phyloP scores from a whole-genome alignment of 2,888 invertebrate genomes.

The Pollenia angustigena region DNA sequence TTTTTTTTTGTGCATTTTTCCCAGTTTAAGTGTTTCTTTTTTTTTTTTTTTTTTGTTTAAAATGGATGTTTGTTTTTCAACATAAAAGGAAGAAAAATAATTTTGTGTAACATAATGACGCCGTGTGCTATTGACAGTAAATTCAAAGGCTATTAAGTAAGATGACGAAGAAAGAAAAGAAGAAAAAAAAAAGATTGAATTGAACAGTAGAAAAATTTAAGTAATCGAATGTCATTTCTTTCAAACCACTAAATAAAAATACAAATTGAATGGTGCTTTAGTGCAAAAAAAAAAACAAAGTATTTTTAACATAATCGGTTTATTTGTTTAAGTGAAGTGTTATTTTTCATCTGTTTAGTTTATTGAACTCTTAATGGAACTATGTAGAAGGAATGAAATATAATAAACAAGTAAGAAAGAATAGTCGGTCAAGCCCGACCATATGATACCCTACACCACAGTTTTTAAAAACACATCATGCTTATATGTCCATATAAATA shows the following conservation, averaged over 20 bases:
- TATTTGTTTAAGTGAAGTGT: background rate
- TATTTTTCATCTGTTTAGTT: conserved; percentile 1
- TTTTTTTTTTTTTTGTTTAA: conserved; percentile 51
- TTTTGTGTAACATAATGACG: conserved; percentile 61
- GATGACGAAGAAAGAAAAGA: background rate
- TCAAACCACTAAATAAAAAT: conserved; percentile 26
- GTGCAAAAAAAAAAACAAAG: background rate
- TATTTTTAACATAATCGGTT: conserved; percentile 16
- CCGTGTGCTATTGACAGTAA: conserved; percentile 73
- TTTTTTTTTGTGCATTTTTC: conserved; percentile 42
- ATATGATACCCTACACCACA: no score
- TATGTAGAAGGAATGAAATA: no score
- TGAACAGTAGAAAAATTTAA: conserved; percentile 17
- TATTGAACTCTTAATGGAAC: background rate
- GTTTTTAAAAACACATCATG: no score
- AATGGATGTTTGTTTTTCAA: conserved; percentile 62
- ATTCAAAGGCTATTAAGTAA: conserved; percentile 63
- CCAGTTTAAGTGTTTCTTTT: conserved; percentile 53
- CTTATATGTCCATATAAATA: no score
- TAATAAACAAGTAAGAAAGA: no score
- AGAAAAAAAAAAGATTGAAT: background rate
- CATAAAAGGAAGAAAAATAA: conserved; percentile 48
- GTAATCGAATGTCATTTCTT: conserved; percentile 28
- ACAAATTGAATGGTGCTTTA: conserved; percentile 47
- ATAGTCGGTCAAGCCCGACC: no score